phyloP scores from a whole-genome alignment of 23 tunicate species.

The Aplidium turbinatum region DNA sequence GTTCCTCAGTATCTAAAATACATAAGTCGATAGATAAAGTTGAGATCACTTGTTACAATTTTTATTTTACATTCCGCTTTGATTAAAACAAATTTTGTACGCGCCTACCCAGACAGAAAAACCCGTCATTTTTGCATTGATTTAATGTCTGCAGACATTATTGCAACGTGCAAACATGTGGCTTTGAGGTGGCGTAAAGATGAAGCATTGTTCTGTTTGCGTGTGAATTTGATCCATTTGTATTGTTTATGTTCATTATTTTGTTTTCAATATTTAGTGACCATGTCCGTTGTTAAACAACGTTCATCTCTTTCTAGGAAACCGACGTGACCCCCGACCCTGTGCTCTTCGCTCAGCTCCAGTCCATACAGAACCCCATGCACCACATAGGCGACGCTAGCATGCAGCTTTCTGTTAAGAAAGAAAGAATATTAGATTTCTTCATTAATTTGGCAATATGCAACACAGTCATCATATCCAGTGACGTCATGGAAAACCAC shows the following conservation, averaged over 20 bases:
- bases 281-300: background rate
- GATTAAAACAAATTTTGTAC: too few species aligned
- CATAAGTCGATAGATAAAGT: too few species aligned
- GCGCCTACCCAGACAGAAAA: too few species aligned
- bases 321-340: constrained; percentile 96
- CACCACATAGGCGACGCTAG: background rate
- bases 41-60: too few species aligned
- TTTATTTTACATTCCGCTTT: too few species aligned
- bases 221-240: background rate
- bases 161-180: too few species aligned
- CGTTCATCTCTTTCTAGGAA: constrained; percentile 33
- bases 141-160: too few species aligned
- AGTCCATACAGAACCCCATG: constrained; percentile 26
- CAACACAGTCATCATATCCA: constrained; percentile 92
- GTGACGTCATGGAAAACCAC: constrained; percentile 16
- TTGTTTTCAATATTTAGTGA: background rate
- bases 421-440: constrained; percentile 70
- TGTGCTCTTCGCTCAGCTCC: constrained; percentile 64
- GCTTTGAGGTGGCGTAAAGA: too few species aligned
- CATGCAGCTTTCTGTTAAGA: constrained; percentile 27
- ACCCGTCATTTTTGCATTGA: too few species aligned
- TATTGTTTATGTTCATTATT: background rate
- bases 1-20: too few species aligned
- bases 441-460: constrained; percentile 94
- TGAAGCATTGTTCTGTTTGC: too few species aligned